Base-by-base conservation (phyloP, 2,113 vertebrate genomes). In the Centropus unirufus region DNA sequence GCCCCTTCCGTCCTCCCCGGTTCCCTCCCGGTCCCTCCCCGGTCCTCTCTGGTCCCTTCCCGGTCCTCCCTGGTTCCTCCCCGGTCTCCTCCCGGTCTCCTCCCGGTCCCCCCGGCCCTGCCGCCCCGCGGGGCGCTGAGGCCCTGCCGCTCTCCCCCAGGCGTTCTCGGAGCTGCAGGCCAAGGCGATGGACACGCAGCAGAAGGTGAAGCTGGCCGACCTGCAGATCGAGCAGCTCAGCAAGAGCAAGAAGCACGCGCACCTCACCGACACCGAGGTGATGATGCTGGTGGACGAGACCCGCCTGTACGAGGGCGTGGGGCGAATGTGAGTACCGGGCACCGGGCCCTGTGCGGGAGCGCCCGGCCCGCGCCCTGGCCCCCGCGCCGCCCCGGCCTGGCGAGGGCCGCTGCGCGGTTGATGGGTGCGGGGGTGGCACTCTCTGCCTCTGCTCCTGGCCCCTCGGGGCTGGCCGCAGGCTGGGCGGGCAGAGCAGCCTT, bases 171-270 rank as follows among this genome's bases (percentile, higher is more conserved):
- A 99, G 94, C 98, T 99, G 96, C 99, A 99, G 97, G 98, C 98
- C 85, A 99, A 99, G 97, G 99, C 99, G 97, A 98, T 99, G 39
- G 99, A 99, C 97, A 99, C 99, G 1, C 99, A 99, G 92, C 99
- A 99, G 97, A 99, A 99, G 92, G 99, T 98, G 92, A 99, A 99
- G 91, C 91, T 99, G 78, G 99, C 99, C 5, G 99, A 99, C 89
- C 97, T 99, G 90, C 99, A 99, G 97, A 99, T 99, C 87, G 99
- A 99, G 66, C 99, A 99, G 96, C 98, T 99, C 79, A 99, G 96
- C 87, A 98, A 99, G 40, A 98, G 99, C 8, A 99, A 99, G 98
- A 99, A 99, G 83, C 99, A 99, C 29, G 98, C 99, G 2, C 98
- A 98, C 73, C 98, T 99, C 59, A 99, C 99, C 1, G 98, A 99